Base-by-base conservation (phyloP, 2,797 vertebrate species). In the Adrianichthys oophorus region DNA sequence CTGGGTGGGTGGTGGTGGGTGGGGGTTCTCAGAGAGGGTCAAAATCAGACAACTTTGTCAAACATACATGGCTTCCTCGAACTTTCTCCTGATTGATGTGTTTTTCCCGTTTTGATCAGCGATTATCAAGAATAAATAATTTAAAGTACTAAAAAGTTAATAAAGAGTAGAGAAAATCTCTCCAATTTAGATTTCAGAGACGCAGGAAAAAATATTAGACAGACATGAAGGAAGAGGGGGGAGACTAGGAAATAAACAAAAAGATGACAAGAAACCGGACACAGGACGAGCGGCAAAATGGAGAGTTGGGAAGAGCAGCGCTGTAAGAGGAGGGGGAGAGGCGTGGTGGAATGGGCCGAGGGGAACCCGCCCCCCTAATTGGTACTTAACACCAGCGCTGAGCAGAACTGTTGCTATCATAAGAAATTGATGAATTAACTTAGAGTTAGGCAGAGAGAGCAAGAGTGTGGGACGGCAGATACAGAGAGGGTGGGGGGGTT, bases 401-500 rank as follows among this genome's bases (percentile, higher is more conserved):
- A 88, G 87, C 80, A 84, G 84, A 92, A 93, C 91, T 92, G 91
- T 93, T 93, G 91, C 92, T 92, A 90, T 93, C 92, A 93, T 93
- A 93, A 93, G 92, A 93, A 93, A 93, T 93, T 93, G 92, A 93
- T 93, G 92, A 93, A 92, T 91, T 88, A 92, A 90, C 90, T 74
- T 82, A 89, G 89, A 84, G 83, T 81, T 64, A 49, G 82, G 58
- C 64, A 74, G 78, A 74, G 82, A 21, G 79, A 76, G 82, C 47
- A 14, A 23, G 67, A 84, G 74, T 70, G 71, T 70, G 74, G 85
- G 81, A 83, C 43, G 76, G 58, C 72, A 17, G 76, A 51, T 67
- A 54, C 70, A 68, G 77, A 72, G 78, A 79, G 85, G 32, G 29
- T 10, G 29, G 12, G 87, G 76, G 78, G 85, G 84, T 84, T 91